Evolutionary conservation across 2,797 vertebrate genomes (phyloP).

Genomic region (Acipenser transmontanus): DNA sequence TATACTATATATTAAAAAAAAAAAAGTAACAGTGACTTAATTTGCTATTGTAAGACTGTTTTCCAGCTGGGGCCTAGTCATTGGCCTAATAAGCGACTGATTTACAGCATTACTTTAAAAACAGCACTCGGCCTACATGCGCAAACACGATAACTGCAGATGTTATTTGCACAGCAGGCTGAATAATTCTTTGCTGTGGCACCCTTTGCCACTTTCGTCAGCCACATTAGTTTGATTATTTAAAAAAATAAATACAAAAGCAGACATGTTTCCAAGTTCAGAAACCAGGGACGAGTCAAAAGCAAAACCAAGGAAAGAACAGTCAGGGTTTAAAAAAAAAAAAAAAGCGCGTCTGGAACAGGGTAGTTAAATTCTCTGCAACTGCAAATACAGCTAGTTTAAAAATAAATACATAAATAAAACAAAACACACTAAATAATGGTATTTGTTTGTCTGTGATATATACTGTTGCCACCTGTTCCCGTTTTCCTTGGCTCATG

Average conservation of each 20-base stretch:
- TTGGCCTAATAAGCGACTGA: slow-evolving; percentile 24
- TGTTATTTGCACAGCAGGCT: slow-evolving; percentile 33
- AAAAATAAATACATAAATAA: background rate
- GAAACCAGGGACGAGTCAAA: slow-evolving; percentile 39
- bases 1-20: too few species aligned
- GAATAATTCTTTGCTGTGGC: too few species aligned
- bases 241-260: slow-evolving; percentile 23
- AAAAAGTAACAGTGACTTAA: too few species aligned
- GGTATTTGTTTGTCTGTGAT: too few species aligned
- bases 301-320: slow-evolving; percentile 36
- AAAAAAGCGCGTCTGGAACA: slow-evolving; percentile 14
- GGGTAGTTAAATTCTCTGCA: too few species aligned
- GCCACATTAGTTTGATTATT: slow-evolving; percentile 18
- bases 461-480: too few species aligned
- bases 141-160: slow-evolving; percentile 50
- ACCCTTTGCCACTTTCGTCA: slow-evolving; percentile 20
- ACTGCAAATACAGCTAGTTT: too few species aligned
- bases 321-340: slow-evolving; percentile 22
- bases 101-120: slow-evolving; percentile 29
- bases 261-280: slow-evolving; percentile 36
- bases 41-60: too few species aligned
- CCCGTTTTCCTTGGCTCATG: too few species aligned
- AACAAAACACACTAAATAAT: background rate
- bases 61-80: background rate
- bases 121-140: slow-evolving; percentile 45